Evolutionary conservation across 2,113 vertebrate genomes (phyloP), one percentile per base, ranked within the genome.

Genomic region (Budorcas taxicolor): DNA sequence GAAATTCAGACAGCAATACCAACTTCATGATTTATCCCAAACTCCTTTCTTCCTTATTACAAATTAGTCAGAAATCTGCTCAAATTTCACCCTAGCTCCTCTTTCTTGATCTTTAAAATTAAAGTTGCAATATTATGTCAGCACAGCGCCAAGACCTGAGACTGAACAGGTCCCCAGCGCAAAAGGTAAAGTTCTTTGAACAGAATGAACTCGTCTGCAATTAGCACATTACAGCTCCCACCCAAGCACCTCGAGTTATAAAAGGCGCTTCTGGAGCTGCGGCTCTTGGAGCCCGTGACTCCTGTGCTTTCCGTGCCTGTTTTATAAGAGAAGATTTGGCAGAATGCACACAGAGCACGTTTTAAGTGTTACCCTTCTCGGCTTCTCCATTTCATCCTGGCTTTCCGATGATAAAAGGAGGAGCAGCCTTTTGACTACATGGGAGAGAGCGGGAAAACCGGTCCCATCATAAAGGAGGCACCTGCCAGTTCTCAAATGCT

Each of bases 101-200:
- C 86, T 97, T 97, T 94, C 94, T 95, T 97, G 92, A 97, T 97
- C 94, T 98, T 98, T 96, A 97, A 96, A 97, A 97, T 97, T 95
- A 95, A 95, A 97, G 71, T 91, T 95, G 95, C 97, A 78, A 14
- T 94, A 94, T 96, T 91, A 93, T 97, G 94, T 97, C 96, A 95
- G 94, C 86, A 81, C 15, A 8, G 58, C 29, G 91, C 97, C 97
- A 96, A 90, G 95, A 93, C 74, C 74, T 83, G 89, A 97, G 96
- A 89, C 84, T 85, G 89, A 97, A 97, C 95, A 90, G 91, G 95
- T 97, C 97, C 96, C 97, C 60, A 36, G 76, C 57, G 95, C 83
- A 94, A 95, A 92, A 92, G 93, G 53, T 53, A 97, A 93, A 94
- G 71, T 94, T 97, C 97, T 97, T 93, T 89, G 92, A 95, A 96